These are phyloP conservation scores for Agrotis segetum DNA, from an alignment of 2,888 invertebrate genomes.

Conservation along the genomic window DNA sequence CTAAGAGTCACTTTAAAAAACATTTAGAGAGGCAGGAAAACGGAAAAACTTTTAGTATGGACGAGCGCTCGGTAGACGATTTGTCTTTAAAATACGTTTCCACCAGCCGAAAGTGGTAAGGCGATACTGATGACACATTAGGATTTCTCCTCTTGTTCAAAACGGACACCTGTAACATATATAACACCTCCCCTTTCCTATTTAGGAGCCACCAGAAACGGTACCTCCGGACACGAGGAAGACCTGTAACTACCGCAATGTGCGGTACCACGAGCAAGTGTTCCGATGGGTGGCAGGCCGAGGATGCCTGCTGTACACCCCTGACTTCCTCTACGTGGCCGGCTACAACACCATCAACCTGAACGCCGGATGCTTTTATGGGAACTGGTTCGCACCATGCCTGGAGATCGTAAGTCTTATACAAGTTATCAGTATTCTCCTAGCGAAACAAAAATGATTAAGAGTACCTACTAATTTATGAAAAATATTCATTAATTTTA, in stretches of 20 bases:
- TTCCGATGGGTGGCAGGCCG: conserved; percentile 86
- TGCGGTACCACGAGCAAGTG: conserved; percentile 83
- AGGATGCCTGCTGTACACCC: conserved; percentile 85
- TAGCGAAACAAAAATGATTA: not conserved
- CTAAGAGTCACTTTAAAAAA: too few species aligned
- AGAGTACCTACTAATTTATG: not conserved
- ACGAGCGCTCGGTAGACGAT: too few species aligned
- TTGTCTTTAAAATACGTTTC: too few species aligned
- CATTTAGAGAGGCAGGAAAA: too few species aligned
- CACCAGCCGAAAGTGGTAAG: too few species aligned
- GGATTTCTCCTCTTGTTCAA: too few species aligned
- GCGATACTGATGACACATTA: too few species aligned
- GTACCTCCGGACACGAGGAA: conserved; percentile 74
- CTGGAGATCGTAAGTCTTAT: conserved; percentile 82
- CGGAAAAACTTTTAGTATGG: too few species aligned
- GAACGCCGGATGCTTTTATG: conserved; percentile 80
- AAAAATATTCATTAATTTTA: too few species aligned
- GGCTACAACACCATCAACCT: conserved; percentile 81
- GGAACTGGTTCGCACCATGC: conserved; percentile 82
- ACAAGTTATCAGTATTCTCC: not conserved
- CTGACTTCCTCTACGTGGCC: conserved; percentile 80
- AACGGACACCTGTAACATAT: too few species aligned
- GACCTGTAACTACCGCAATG: conserved; percentile 84
- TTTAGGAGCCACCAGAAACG: conserved; percentile 79
- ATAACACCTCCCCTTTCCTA: not conserved